Evolutionary conservation across 2,797 vertebrate genomes (phyloP).

Genomic region (Micropoecilia bifurca): DNA sequence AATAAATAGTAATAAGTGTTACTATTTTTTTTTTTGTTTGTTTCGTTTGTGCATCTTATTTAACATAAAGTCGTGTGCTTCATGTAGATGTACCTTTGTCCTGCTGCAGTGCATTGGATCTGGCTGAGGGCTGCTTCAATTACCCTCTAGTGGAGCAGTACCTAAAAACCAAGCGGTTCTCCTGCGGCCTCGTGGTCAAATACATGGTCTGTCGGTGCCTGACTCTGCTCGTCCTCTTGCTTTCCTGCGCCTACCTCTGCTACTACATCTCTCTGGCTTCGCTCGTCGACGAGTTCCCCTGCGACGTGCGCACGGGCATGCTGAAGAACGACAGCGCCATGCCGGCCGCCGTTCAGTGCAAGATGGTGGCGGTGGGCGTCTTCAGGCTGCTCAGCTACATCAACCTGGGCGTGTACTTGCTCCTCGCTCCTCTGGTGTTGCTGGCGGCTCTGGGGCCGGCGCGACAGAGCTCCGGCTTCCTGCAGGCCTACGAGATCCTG

Average conservation of each 20-base stretch:
- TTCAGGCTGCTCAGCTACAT: conserved; percentile 94
- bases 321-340: conserved; percentile 86
- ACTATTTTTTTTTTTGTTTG: background rate
- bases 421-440: conserved; percentile 86
- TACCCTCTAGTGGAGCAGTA: conserved; percentile 97
- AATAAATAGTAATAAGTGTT: background rate
- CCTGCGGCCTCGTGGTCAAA: conserved; percentile 82
- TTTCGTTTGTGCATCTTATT: background rate
- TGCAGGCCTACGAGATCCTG: conserved; percentile 90
- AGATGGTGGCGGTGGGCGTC: conserved; percentile 91
- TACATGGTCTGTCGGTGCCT: conserved; percentile 87
- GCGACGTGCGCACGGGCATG: conserved; percentile 88
- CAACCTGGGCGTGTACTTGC: conserved; percentile 87
- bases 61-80: background rate
- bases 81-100: conserved; percentile 15
- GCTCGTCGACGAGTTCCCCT: conserved; percentile 90
- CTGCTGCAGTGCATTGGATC: conserved; percentile 83
- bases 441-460: conserved; percentile 86
- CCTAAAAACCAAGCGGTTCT: conserved; percentile 90
- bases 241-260: conserved; percentile 87
- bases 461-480: conserved; percentile 83
- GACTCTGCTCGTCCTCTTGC: conserved; percentile 84
- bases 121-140: conserved; percentile 90
- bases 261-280: conserved; percentile 93
- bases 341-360: conserved; percentile 88